Conservation (phyloP, 2,797 vertebrate species). For the Macropodus opercularis region DNA sequence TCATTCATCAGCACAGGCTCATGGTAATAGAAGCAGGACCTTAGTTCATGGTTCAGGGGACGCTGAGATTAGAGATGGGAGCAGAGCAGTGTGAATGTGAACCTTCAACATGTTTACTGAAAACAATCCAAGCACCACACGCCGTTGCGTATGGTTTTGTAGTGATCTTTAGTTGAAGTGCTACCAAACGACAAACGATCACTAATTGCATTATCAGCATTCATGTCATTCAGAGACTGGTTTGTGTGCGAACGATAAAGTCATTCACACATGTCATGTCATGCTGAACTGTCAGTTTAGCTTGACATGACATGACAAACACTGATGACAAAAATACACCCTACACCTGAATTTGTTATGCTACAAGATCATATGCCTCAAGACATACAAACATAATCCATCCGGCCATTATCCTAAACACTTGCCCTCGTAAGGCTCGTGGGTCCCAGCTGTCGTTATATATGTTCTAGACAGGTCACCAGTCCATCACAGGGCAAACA, state of each 20-base stretch:
- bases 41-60: slow-evolving; percentile 33
- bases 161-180: background rate
- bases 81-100: background rate
- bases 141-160: background rate
- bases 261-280: too few species aligned
- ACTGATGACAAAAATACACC: background rate
- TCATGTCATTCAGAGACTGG: background rate
- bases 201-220: background rate
- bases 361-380: background rate
- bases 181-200: too few species aligned
- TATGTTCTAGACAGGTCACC: too few species aligned
- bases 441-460: too few species aligned
- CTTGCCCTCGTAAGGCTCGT: too few species aligned
- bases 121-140: background rate
- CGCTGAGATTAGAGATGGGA: slow-evolving; percentile 5
- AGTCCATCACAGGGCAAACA: too few species aligned
- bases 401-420: too few species aligned
- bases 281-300: too few species aligned
- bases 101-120: background rate
- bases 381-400: background rate
- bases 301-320: background rate
- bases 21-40: slow-evolving; percentile 18
- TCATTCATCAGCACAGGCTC: slow-evolving; percentile 31
- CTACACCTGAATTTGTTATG: background rate
- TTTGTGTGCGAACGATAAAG: background rate